A percentile compares a stretch with the other conserved stretches of the same genome.
Conservation (phyloP, 1,140 invertebrate genomes). For the Chelonus insularis region DNA sequence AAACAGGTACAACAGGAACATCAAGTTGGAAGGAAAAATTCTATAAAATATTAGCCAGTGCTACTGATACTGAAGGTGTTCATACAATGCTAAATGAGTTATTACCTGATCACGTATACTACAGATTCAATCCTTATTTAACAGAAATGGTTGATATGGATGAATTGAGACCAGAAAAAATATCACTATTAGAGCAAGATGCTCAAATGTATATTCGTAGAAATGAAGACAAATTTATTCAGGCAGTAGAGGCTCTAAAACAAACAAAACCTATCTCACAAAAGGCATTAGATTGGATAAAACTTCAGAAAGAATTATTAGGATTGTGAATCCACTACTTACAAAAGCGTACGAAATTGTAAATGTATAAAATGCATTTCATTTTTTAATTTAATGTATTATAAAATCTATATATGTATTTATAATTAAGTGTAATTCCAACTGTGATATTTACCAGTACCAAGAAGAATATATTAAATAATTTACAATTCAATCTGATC, state of each 20-base stretch:
- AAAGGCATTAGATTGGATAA: slow-evolving; percentile 59
- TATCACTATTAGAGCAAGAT: slow-evolving; percentile 66
- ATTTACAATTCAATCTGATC: no score
- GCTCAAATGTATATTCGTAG: slow-evolving; percentile 75
- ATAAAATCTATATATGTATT: not conserved
- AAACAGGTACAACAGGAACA: slow-evolving; percentile 42
- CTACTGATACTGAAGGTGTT: slow-evolving; percentile 89
- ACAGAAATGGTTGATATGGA: slow-evolving; percentile 81
- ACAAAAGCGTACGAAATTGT: not conserved
- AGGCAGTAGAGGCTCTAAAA: slow-evolving; percentile 60
- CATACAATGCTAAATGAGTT: slow-evolving; percentile 83
- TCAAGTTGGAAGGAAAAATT: slow-evolving; percentile 81
- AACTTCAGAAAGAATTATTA: slow-evolving; percentile 44
- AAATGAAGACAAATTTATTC: slow-evolving; percentile 76
- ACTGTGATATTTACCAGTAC: slow-evolving; percentile 12
- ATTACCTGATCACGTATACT: slow-evolving; percentile 78
- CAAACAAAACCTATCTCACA: slow-evolving; percentile 53
- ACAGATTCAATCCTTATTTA: slow-evolving; percentile 88
- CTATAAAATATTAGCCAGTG: slow-evolving; percentile 83
- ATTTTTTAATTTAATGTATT: not conserved
- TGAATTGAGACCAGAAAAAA: slow-evolving; percentile 75
- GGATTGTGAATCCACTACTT: slow-evolving; percentile 29
- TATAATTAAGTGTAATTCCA: not conserved
- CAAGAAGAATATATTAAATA: no score
- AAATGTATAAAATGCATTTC: not conserved